Percentiles rank a stretch among this genome's conserved stretches.
Evolutionary conservation across 2,113 vertebrate species (phyloP).

Genomic region (Aplodontia rufa): DNA sequence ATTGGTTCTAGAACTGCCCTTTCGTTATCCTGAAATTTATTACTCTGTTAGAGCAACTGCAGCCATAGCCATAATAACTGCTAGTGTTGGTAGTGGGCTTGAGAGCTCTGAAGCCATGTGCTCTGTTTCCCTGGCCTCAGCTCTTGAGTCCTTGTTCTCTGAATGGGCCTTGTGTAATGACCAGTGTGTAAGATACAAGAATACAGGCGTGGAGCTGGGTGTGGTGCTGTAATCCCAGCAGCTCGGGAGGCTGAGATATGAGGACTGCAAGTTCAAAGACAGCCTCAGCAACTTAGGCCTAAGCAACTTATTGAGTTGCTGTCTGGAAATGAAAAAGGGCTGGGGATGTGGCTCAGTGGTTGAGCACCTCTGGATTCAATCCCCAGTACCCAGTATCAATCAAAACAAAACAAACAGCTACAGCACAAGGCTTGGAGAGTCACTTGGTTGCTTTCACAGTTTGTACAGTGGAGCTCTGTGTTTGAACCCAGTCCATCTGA

Average conservation of each 20-base stretch:
- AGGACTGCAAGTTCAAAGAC: no score
- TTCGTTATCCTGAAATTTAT: not conserved
- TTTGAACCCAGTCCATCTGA: not conserved
- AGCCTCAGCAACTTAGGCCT: no score
- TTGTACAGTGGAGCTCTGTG: not conserved
- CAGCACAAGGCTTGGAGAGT: not conserved
- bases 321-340: no score
- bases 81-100: not conserved
- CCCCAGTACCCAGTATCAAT: no score
- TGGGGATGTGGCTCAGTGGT: no score
- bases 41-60: not conserved
- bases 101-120: not conserved
- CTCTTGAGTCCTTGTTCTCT: not conserved
- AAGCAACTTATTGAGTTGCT: no score
- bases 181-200: not conserved
- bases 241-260: no score
- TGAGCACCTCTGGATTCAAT: no score
- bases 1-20: not conserved
- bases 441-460: not conserved
- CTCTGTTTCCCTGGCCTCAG: no score
- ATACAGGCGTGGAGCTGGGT: no score
- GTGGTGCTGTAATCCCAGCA: no score
- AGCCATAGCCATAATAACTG: not conserved
- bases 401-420: no score
- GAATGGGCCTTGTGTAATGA: not conserved